These are phyloP conservation scores for Rhadina sibilatrix DNA, from an alignment of 2,113 vertebrate species.

Conservation along the genomic window DNA sequence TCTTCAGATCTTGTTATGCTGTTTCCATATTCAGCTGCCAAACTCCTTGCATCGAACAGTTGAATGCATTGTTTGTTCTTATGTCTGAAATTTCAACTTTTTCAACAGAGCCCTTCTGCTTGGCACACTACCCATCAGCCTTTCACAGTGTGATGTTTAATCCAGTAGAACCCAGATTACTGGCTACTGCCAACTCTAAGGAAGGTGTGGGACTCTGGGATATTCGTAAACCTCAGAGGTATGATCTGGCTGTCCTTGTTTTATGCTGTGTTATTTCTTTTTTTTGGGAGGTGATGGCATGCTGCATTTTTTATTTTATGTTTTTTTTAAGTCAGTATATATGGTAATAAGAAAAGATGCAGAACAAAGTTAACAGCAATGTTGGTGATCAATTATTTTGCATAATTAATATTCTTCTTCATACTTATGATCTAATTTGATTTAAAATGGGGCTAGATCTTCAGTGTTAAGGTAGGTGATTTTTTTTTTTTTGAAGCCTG, in stretches of 20 bases:
- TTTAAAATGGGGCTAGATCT: not conserved
- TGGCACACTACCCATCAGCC: conserved; percentile 97
- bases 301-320: no score
- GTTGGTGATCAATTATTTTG: not conserved
- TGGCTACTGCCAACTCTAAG: conserved; percentile 98
- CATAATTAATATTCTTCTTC: not conserved
- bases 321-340: not conserved
- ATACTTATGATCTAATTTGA: not conserved
- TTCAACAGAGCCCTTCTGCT: conserved; percentile 92
- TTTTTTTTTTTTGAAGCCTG: not conserved
- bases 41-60: not conserved
- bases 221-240: conserved; percentile 98
- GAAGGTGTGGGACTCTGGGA: conserved; percentile 98
- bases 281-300: not conserved
- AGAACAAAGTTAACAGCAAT: not conserved
- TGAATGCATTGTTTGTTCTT: not conserved
- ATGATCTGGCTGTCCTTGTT: conserved; percentile 5
- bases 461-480: not conserved
- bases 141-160: conserved; percentile 99
- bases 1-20: conserved; percentile 24
- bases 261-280: not conserved
- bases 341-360: not conserved
- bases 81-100: conserved; percentile 22
- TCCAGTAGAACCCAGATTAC: conserved; percentile 91
- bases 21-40: not conserved